Conservation (phyloP, 2,888 invertebrate species). For the Conistra vaccinii region DNA sequence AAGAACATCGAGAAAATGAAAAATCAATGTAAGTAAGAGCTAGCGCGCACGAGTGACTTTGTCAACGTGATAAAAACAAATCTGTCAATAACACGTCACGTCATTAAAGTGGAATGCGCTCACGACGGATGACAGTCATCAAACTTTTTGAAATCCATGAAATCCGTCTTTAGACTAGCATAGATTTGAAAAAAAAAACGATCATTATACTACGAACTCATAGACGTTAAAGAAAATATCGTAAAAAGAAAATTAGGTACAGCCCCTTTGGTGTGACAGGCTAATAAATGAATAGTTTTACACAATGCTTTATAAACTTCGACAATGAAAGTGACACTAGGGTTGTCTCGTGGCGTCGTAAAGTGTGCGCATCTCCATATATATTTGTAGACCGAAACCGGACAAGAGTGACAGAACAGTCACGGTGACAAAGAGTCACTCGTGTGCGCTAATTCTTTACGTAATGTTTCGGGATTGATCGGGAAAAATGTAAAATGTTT, state of each 20-base stretch:
- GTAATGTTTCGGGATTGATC: background rate
- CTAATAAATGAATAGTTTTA: no score
- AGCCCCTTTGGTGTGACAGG: no score
- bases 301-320: no score
- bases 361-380: no score
- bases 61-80: background rate
- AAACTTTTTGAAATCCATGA: background rate
- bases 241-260: no score
- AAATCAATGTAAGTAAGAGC: constrained; percentile 78
- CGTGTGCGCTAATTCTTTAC: background rate
- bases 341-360: no score
- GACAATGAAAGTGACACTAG: no score
- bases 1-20: constrained; percentile 81
- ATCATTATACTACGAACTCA: no score
- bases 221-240: no score
- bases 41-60: no score
- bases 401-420: background rate
- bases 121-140: background rate
- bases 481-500: background rate
- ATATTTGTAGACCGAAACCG: no score
- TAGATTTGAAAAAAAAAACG: background rate
- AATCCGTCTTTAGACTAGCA: no score
- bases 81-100: background rate
- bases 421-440: background rate
- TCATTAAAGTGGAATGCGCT: background rate